phyloP scores from a whole-genome alignment of 2,113 vertebrate genomes.

The Pampusana beccarii region DNA sequence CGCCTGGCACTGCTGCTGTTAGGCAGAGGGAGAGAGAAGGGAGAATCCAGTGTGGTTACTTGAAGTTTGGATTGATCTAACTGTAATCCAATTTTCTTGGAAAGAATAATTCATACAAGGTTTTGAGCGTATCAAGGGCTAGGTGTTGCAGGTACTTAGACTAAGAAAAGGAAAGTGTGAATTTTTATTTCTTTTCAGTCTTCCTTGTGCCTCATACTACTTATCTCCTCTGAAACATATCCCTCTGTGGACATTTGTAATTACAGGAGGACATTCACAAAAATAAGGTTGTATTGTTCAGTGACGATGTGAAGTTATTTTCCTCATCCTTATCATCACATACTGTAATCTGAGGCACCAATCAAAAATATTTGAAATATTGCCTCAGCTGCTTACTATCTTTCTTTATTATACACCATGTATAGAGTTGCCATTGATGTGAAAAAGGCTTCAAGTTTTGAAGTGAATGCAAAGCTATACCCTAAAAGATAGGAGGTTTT shows the following conservation, averaged over 20 bases:
- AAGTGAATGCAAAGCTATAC: neutral
- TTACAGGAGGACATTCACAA: neutral
- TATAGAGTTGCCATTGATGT: neutral
- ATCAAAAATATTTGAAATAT: constrained; percentile 24
- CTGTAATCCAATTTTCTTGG: neutral
- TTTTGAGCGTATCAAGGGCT: neutral
- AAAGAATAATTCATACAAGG: neutral
- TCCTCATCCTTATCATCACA: neutral
- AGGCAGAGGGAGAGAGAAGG: neutral
- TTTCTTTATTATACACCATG: neutral
- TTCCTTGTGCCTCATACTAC: neutral
- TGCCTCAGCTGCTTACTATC: neutral
- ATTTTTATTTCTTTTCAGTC: neutral
- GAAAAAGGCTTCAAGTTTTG: neutral
- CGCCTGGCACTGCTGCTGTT: neutral
- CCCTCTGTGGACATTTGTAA: neutral
- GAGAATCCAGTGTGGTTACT: neutral
- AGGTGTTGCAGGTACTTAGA: neutral
- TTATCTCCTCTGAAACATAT: neutral
- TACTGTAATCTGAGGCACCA: neutral
- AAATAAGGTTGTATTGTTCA: neutral
- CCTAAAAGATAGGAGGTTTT: neutral
- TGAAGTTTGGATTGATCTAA: neutral
- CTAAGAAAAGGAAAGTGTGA: neutral
- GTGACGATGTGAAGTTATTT: neutral